Evolutionary conservation across 2,888 invertebrate genomes (phyloP).

Genomic region (Chloromyia formosa): DNA sequence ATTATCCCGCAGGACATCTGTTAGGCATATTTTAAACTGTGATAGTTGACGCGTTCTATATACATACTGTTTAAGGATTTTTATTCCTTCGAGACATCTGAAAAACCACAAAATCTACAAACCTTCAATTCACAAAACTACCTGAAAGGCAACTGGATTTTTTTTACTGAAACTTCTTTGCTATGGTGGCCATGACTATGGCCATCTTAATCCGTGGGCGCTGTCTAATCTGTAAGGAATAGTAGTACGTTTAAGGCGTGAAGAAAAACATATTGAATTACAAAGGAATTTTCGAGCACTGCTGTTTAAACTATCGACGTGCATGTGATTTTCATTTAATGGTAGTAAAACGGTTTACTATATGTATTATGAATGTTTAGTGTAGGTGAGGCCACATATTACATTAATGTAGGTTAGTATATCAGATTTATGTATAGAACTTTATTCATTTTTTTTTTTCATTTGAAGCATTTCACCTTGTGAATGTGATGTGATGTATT

Average conservation of each 20-base stretch:
- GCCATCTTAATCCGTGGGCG: neutral
- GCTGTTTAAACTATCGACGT: neutral
- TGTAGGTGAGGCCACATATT: no score
- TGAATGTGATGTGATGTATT: no score
- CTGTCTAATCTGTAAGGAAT: neutral
- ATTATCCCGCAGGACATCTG: neutral
- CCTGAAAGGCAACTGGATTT: neutral
- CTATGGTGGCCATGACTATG: neutral
- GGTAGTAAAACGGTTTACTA: neutral
- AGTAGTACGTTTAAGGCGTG: neutral
- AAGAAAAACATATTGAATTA: conserved; percentile 40
- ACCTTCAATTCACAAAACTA: neutral
- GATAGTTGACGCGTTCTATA: neutral
- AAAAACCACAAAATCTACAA: conserved; percentile 9
- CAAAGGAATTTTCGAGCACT: conserved; percentile 40
- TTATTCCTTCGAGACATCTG: neutral
- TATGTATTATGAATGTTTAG: no score
- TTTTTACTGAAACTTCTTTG: no score
- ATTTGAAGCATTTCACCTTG: no score
- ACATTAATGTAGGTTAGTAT: no score
- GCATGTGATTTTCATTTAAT: neutral
- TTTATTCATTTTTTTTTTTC: no score
- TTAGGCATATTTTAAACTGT: neutral
- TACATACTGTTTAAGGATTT: neutral
- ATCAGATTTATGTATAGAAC: no score